Conservation (phyloP, 1,140 invertebrate genomes). For the Sycophila sp. region DNA sequence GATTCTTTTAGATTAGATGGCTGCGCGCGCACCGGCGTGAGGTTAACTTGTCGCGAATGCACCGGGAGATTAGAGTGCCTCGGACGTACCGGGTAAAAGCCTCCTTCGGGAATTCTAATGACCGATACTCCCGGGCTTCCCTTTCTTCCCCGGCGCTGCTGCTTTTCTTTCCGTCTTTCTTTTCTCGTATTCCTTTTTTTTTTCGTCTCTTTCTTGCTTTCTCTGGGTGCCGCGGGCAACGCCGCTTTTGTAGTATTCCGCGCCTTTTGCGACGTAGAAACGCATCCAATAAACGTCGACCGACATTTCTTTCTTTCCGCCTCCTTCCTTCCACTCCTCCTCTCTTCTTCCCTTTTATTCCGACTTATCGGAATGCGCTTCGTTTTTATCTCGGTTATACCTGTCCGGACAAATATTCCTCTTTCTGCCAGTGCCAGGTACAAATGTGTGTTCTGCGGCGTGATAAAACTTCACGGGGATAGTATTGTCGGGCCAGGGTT, state of each 20-base stretch:
- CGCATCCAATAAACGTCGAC: conserved; percentile 21
- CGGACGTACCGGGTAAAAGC: conserved; percentile 1
- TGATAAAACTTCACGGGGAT: no score
- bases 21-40: not conserved
- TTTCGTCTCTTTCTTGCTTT: not conserved
- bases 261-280: not conserved
- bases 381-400: no score
- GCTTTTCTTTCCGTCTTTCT: not conserved
- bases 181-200: not conserved
- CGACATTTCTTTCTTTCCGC: not conserved
- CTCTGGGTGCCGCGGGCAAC: not conserved
- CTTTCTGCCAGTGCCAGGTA: no score
- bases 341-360: not conserved
- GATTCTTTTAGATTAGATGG: conserved; percentile 13
- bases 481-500: no score
- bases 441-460: no score
- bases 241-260: not conserved
- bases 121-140: conserved; percentile 8
- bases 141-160: not conserved
- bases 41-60: conserved; percentile 8
- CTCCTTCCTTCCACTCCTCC: conserved; percentile 27
- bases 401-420: no score
- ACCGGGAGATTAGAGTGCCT: conserved; percentile 24
- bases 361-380: conserved; percentile 17
- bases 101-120: conserved; percentile 31